phyloP scores from a whole-genome alignment of 2,888 invertebrate species.

The Alloscopus bannaensis region DNA sequence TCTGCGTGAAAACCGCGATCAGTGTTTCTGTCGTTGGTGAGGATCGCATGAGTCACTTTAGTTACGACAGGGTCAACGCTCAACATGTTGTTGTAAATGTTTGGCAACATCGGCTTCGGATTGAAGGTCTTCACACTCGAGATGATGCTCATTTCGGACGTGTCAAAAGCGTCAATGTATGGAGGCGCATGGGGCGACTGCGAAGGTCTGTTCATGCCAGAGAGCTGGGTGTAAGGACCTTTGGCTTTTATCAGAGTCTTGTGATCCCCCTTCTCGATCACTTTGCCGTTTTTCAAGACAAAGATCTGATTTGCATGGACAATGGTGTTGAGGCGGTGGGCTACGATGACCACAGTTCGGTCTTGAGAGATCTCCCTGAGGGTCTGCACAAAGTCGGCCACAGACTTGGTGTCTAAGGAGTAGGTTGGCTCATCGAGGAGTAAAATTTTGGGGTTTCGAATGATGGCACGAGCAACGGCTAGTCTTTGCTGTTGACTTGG shows the following conservation, averaged over 20 bases:
- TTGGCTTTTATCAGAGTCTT: conserved; percentile 41
- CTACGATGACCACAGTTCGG: conserved; percentile 53
- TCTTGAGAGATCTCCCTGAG: conserved; percentile 38
- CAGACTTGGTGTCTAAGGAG: conserved; percentile 27
- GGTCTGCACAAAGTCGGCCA: conserved; percentile 36
- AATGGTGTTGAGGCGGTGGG: conserved; percentile 48
- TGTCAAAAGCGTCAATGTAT: conserved; percentile 41
- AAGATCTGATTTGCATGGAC: conserved; percentile 50
- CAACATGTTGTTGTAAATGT: conserved; percentile 42
- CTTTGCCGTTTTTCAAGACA: conserved; percentile 52
- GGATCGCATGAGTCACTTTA: conserved; percentile 22
- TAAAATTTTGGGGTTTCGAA: conserved; percentile 49
- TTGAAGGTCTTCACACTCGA: conserved; percentile 48
- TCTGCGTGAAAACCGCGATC: conserved; percentile 7
- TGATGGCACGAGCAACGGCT: conserved; percentile 47
- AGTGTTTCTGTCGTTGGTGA: conserved; percentile 22
- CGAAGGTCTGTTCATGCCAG: conserved; percentile 37
- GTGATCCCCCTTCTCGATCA: conserved; percentile 59
- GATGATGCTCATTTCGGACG: conserved; percentile 48
- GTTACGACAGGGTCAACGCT: conserved; percentile 40
- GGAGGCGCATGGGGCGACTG: neutral
- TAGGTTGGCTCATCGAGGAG: conserved; percentile 54
- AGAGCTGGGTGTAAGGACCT: conserved; percentile 57
- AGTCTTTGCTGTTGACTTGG: conserved; percentile 52
- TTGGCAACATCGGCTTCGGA: conserved; percentile 36